A percentile compares a stretch with the other conserved stretches of the same genome.
These are phyloP conservation scores for Neopipo cinnamomea DNA, from an alignment of 2,113 vertebrate genomes.

Conservation along the genomic window DNA sequence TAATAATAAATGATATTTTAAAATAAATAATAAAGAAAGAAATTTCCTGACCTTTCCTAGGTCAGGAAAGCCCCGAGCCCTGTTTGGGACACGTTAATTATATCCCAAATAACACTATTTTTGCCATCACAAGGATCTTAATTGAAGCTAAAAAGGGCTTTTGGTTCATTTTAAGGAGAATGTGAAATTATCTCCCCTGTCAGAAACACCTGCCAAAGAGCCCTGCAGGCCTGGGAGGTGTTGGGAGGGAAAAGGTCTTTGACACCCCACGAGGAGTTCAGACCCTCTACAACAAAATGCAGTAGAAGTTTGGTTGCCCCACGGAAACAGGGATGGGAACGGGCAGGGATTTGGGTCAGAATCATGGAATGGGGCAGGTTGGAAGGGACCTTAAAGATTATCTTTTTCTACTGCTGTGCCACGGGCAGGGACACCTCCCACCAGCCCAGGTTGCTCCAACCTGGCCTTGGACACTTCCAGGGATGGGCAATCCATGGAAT, in stretches of 20 bases:
- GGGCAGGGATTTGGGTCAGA: not conserved
- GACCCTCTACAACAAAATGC: not conserved
- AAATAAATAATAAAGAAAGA: not conserved
- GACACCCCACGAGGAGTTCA: not conserved
- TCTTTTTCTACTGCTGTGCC: too few species aligned
- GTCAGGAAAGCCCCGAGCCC: not conserved
- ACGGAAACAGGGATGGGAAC: rapidly evolving
- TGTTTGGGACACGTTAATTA: not conserved
- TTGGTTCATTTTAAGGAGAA: not conserved
- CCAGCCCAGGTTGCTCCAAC: not conserved
- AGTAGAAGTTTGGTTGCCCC: too few species aligned
- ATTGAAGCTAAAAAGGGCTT: not conserved
- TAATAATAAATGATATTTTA: not conserved
- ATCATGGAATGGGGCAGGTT: not conserved
- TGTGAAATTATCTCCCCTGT: not conserved
- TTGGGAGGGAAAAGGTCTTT: not conserved
- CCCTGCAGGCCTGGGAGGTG: not conserved
- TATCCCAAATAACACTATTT: not conserved
- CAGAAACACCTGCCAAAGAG: not conserved
- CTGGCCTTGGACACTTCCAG: not conserved
- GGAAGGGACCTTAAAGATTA: not conserved
- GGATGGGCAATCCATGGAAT: not conserved
- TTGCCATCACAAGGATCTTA: not conserved
- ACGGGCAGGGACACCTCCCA: not conserved
- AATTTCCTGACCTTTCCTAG: not conserved